These are phyloP conservation scores for Nomada goodeniana DNA, from an alignment of 2,888 invertebrate species.

Conservation along the genomic window DNA sequence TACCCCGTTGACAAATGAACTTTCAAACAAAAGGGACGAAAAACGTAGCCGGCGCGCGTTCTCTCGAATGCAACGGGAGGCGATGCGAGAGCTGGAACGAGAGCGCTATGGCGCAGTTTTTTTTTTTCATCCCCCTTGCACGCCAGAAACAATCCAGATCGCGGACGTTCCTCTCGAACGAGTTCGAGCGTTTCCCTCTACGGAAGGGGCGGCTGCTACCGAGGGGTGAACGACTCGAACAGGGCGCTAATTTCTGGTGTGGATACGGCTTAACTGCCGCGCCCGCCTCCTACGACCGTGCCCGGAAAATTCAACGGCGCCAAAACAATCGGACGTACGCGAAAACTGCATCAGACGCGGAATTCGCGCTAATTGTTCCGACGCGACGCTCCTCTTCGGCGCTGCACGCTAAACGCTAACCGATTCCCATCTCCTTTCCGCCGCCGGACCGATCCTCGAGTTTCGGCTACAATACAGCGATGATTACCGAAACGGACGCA, in stretches of 20 bases:
- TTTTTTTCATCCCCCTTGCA: conserved; percentile 24
- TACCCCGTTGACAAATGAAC: conserved; percentile 47
- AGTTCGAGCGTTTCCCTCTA: conserved; percentile 7
- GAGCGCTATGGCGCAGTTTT: conserved; percentile 19
- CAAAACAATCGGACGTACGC: conserved; percentile 78
- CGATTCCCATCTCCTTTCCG: conserved; percentile 16
- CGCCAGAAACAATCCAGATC: conserved; percentile 60
- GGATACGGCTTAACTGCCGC: conserved; percentile 73
- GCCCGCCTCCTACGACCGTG: conserved; percentile 34
- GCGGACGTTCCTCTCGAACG: conserved; percentile 41
- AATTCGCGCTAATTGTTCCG: conserved; percentile 79
- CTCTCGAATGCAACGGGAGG: too few relatives aligned
- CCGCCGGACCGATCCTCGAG: conserved; percentile 23
- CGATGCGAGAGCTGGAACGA: background rate
- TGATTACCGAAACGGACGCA: conserved; percentile 66
- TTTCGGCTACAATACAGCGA: conserved; percentile 67
- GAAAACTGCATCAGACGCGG: conserved; percentile 79
- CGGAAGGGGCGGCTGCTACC: background rate
- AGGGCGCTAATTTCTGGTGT: conserved; percentile 70
- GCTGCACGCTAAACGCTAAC: conserved; percentile 18
- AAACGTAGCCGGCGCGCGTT: too few relatives aligned
- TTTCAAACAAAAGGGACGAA: background rate
- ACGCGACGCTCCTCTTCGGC: conserved; percentile 45
- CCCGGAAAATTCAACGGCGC: conserved; percentile 66
- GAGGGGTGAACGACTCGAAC: conserved; percentile 19